phyloP scores from a whole-genome alignment of 2,888 invertebrate species.

The Zygaena filipendulae region DNA sequence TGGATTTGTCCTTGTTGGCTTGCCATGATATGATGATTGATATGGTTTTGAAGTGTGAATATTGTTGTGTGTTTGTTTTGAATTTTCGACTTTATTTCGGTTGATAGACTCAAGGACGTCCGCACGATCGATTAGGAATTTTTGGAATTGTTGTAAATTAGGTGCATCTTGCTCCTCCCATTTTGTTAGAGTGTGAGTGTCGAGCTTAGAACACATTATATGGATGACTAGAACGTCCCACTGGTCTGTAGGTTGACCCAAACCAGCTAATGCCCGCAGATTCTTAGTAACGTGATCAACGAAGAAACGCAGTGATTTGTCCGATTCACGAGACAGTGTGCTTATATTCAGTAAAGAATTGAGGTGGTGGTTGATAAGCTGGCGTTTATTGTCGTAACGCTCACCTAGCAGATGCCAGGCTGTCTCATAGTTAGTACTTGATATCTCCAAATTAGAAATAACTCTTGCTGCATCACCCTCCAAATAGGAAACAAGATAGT shows the following conservation, averaged over 20 bases:
- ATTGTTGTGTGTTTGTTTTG: constrained; percentile 1
- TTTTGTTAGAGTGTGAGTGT: constrained; percentile 9
- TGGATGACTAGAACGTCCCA: constrained; percentile 15
- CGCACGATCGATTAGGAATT: constrained; percentile 19
- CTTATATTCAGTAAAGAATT: constrained; percentile 10
- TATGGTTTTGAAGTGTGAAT: constrained; percentile 8
- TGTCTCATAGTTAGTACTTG: constrained; percentile 9
- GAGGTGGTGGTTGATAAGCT: constrained; percentile 12
- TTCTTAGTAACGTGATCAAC: constrained; percentile 17
- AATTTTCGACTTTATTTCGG: constrained; percentile 6
- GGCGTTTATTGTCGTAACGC: constrained; percentile 13
- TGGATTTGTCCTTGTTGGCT: not conserved
- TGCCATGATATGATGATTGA: not conserved
- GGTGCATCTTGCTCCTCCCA: constrained; percentile 14
- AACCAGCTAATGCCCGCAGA: constrained; percentile 14
- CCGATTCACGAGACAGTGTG: constrained; percentile 11
- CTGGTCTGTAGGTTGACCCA: constrained; percentile 14
- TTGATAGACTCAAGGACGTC: constrained; percentile 17
- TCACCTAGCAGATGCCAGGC: constrained; percentile 12
- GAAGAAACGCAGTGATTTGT: constrained; percentile 12
- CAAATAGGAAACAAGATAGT: constrained; percentile 12
- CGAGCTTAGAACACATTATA: constrained; percentile 14
- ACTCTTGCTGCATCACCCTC: constrained; percentile 13
- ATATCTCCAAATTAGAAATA: constrained; percentile 13
- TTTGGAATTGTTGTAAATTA: constrained; percentile 16